Evolutionary conservation across 2,797 vertebrate species (phyloP).

Genomic region (Eptatretus atami): DNA sequence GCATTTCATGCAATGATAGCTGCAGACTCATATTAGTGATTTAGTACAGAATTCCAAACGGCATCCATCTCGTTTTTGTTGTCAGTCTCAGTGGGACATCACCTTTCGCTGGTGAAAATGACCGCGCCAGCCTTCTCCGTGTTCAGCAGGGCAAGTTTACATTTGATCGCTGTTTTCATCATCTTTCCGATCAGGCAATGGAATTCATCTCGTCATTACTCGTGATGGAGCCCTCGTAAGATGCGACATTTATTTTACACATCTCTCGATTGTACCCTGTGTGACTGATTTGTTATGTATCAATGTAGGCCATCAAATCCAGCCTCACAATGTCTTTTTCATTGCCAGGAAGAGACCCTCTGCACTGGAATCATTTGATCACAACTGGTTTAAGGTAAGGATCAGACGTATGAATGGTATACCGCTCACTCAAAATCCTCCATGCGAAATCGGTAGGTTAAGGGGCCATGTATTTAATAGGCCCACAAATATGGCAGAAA

Average conservation of each 20-base stretch:
- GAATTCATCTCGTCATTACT: conserved; percentile 83
- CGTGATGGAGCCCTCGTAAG: conserved; percentile 15
- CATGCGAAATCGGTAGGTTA: no score
- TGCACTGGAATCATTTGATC: conserved; percentile 50
- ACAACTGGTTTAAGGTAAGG: conserved; percentile 89
- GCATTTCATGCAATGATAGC: conserved; percentile 9
- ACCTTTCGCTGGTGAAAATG: conserved; percentile 72
- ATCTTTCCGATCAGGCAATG: conserved; percentile 56
- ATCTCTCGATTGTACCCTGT: no score
- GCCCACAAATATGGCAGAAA: background rate
- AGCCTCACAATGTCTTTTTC: no score
- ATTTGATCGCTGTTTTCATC: conserved; percentile 60
- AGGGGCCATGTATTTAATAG: no score
- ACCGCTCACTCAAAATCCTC: no score
- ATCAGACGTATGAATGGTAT: background rate
- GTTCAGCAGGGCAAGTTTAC: conserved; percentile 82
- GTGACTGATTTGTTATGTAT: no score
- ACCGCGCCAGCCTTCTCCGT: conserved; percentile 55
- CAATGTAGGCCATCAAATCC: no score
- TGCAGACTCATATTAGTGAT: background rate
- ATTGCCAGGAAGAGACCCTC: conserved; percentile 38
- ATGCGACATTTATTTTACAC: no score
- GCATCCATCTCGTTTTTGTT: background rate
- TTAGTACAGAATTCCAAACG: background rate
- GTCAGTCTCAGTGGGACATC: conserved; percentile 66